These are phyloP conservation scores for Hycleus cichorii DNA, from an alignment of 1,140 invertebrate species.

Conservation along the genomic window DNA sequence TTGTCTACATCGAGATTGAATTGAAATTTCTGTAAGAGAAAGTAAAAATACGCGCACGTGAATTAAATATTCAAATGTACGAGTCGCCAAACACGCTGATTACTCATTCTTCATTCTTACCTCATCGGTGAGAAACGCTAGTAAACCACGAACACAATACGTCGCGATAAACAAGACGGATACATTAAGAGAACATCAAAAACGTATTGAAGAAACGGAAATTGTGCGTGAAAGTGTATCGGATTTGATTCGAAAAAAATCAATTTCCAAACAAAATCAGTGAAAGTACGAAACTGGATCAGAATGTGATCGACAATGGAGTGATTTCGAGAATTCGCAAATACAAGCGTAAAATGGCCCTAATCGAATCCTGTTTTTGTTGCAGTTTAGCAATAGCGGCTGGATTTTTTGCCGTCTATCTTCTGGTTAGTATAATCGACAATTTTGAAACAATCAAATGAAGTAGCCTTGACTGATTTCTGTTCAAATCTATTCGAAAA, in stretches of 20 bases:
- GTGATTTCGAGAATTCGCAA: neutral
- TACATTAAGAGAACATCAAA: too few relatives aligned
- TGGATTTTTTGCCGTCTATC: slow-evolving; percentile 36
- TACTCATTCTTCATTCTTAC: slow-evolving; percentile 28
- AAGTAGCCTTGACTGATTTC: too few relatives aligned
- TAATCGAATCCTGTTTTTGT: slow-evolving; percentile 34
- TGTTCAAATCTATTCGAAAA: too few relatives aligned
- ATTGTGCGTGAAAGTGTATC: slow-evolving; percentile 5
- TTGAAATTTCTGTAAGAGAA: slow-evolving; percentile 19
- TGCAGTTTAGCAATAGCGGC: slow-evolving; percentile 36
- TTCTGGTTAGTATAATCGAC: slow-evolving; percentile 26
- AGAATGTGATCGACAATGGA: slow-evolving; percentile 18
- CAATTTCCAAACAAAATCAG: neutral
- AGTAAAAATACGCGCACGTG: slow-evolving; percentile 31
- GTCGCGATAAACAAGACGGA: too few relatives aligned
- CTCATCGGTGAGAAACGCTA: slow-evolving; percentile 22
- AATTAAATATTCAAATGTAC: slow-evolving; percentile 36
- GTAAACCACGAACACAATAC: too few relatives aligned
- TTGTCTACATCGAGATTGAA: neutral
- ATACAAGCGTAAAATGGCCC: slow-evolving; percentile 23
- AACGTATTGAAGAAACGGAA: neutral
- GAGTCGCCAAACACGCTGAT: slow-evolving; percentile 25
- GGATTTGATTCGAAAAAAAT: too few relatives aligned
- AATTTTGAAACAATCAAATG: too few relatives aligned
- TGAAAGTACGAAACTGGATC: slow-evolving; percentile 3